Evolutionary conservation across 2,797 vertebrate species (phyloP).

Genomic region (Labeo calbasu): DNA sequence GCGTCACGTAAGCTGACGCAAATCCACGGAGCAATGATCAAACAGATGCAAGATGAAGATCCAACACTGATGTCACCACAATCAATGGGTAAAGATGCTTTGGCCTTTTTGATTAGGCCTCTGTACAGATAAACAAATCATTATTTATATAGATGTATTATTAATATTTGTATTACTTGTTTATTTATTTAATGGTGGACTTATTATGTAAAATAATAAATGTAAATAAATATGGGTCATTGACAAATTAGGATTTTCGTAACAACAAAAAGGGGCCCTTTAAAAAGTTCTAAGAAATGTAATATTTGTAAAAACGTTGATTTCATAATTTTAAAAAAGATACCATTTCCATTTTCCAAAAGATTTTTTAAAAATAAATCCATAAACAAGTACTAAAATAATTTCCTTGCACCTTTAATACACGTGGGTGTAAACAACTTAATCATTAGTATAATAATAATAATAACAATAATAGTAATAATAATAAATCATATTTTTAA

Average conservation of each 20-base stretch:
- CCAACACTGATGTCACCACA: background rate
- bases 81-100: background rate
- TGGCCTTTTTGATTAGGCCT: background rate
- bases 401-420: too few species aligned
- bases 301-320: background rate
- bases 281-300: background rate
- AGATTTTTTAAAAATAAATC: background rate
- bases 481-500: background rate
- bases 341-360: too few species aligned
- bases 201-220: background rate
- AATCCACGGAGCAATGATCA: constrained; percentile 26
- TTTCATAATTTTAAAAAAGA: background rate
- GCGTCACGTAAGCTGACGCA: constrained; percentile 25
- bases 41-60: constrained; percentile 8
- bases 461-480: background rate
- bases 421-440: background rate
- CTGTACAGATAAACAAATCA: background rate
- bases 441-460: background rate
- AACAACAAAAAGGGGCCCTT: background rate
- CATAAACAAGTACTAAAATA: too few species aligned
- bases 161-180: background rate
- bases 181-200: background rate
- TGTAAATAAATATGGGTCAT: background rate
- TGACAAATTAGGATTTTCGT: background rate
- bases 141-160: background rate